A percentile compares a stretch with the other conserved stretches of the same genome.
These are phyloP conservation scores for Tenthredo distinguenda DNA, from an alignment of 2,888 invertebrate genomes.

Conservation along the genomic window DNA sequence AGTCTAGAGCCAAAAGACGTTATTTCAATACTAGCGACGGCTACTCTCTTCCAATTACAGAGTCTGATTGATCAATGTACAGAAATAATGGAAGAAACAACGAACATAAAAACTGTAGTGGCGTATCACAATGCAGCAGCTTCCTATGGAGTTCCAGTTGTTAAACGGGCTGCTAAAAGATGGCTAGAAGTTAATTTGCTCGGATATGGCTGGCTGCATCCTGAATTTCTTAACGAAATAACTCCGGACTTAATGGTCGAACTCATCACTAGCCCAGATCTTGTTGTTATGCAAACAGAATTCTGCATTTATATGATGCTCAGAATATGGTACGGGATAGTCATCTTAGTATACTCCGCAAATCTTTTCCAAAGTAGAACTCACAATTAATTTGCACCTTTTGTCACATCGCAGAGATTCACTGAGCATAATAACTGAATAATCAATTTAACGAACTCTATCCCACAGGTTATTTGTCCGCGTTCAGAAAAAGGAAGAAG, in stretches of 20 bases:
- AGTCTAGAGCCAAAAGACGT: constrained; percentile 85
- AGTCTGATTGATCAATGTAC: constrained; percentile 87
- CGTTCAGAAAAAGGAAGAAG: constrained; percentile 65
- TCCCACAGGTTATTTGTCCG: constrained; percentile 71
- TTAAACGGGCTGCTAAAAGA: constrained; percentile 83
- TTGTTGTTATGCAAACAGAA: constrained; percentile 89
- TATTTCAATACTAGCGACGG: constrained; percentile 85
- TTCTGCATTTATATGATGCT: constrained; percentile 87
- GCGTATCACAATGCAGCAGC: constrained; percentile 85
- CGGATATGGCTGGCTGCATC: constrained; percentile 81
- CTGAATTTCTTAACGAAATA: constrained; percentile 82
- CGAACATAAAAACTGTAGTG: constrained; percentile 85
- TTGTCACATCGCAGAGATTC: background rate
- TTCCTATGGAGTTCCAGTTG: constrained; percentile 84
- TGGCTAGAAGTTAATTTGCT: constrained; percentile 87
- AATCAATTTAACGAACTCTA: background rate
- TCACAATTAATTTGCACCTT: too few species aligned
- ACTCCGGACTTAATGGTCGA: constrained; percentile 84
- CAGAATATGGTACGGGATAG: constrained; percentile 81
- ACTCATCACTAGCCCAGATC: constrained; percentile 82
- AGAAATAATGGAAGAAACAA: constrained; percentile 88
- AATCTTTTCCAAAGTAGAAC: too few species aligned
- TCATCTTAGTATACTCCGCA: background rate
- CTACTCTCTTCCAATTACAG: constrained; percentile 87
- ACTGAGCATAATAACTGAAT: background rate